Evolutionary conservation across 2,888 invertebrate genomes (phyloP).

Genomic region (Dorcus hopei): DNA sequence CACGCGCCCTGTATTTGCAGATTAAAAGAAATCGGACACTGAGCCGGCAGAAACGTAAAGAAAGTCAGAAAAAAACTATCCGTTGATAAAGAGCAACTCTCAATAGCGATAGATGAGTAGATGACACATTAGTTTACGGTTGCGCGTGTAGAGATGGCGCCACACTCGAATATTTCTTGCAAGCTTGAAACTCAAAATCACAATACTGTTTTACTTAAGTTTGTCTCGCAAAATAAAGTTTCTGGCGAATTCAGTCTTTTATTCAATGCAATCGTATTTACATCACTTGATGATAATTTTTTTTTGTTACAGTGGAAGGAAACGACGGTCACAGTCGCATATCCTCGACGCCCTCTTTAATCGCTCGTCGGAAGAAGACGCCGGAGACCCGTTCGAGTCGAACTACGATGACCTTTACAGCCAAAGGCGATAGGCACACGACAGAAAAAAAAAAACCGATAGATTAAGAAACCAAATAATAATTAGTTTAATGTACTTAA

Average conservation of each 20-base stretch:
- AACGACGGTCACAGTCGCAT: slow-evolving; percentile 37
- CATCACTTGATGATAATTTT: neutral
- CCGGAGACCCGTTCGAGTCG: slow-evolving; percentile 13
- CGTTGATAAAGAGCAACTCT: too few species aligned
- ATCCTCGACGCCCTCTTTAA: slow-evolving; percentile 31
- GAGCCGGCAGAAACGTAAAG: too few species aligned
- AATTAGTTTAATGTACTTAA: neutral
- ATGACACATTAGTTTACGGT: too few species aligned
- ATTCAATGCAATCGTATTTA: neutral
- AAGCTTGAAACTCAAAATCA: too few species aligned
- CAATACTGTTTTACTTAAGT: too few species aligned
- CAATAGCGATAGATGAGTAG: too few species aligned
- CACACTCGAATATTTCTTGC: too few species aligned
- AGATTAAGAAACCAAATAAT: neutral
- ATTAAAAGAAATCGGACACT: too few species aligned
- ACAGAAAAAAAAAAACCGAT: neutral
- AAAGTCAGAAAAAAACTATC: neutral
- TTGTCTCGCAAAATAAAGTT: too few species aligned
- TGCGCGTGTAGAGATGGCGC: too few species aligned
- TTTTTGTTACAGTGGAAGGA: slow-evolving; percentile 39
- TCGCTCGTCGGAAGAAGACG: slow-evolving; percentile 26
- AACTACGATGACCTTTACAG: slow-evolving; percentile 21
- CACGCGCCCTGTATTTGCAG: neutral
- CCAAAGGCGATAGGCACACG: slow-evolving; percentile 6
- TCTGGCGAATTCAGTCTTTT: too few species aligned